Percentiles rank a stretch among this genome's conserved stretches.
Conservation (phyloP, 2,888 invertebrate genomes). For the Hirtodrosophila trivittata region DNA sequence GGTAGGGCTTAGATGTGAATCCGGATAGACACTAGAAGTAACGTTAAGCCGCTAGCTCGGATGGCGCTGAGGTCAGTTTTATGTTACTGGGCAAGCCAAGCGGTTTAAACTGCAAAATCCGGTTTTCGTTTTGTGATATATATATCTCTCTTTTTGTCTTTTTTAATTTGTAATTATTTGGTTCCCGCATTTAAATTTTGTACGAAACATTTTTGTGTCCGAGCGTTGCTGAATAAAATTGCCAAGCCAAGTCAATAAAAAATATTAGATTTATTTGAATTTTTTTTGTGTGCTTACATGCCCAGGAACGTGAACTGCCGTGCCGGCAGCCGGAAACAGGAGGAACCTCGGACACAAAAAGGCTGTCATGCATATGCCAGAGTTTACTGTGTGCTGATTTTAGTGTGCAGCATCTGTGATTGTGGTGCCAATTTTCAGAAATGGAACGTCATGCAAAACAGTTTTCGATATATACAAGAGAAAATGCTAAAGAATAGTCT, state of each 20-base stretch:
- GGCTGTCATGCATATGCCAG: conserved; percentile 10
- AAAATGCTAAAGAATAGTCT: conserved; percentile 74
- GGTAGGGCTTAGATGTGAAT: conserved; percentile 25
- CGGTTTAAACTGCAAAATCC: conserved; percentile 25
- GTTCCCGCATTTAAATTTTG: no score
- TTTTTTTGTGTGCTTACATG: conserved; percentile 45
- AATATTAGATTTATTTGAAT: not conserved
- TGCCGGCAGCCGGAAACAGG: conserved; percentile 26
- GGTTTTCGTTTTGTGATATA: conserved; percentile 20
- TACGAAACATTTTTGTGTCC: no score
- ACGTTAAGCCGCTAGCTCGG: conserved; percentile 26
- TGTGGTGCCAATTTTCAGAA: conserved; percentile 51
- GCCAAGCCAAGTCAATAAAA: not conserved
- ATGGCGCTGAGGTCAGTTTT: conserved; percentile 62
- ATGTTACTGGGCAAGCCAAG: conserved; percentile 72
- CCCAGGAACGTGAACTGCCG: conserved; percentile 39
- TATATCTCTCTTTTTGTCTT: not conserved
- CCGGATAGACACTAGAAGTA: conserved; percentile 13
- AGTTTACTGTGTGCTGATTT: conserved; percentile 25
- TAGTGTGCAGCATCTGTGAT: conserved; percentile 26
- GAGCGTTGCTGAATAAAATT: conserved; percentile 10
- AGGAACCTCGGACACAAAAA: conserved; percentile 9
- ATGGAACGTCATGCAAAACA: conserved; percentile 63
- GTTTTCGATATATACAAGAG: conserved; percentile 76
- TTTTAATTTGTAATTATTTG: no score